These are phyloP conservation scores for Tyrannus savana DNA, from an alignment of 2,113 vertebrate genomes.

Conservation along the genomic window DNA sequence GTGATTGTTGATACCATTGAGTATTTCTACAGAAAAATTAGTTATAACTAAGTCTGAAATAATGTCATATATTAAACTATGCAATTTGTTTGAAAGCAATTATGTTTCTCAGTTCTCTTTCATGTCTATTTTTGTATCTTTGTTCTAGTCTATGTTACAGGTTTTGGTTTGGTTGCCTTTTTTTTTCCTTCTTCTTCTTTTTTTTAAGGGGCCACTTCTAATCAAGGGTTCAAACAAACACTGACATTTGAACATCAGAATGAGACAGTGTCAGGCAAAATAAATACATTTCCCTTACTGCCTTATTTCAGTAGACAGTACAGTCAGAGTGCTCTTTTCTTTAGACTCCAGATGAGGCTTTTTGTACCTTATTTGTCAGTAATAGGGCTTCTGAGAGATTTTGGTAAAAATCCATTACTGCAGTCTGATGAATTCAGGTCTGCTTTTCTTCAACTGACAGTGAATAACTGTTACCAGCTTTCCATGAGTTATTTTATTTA, in stretches of 20 bases:
- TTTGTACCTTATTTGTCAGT: background rate
- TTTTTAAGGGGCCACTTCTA: background rate
- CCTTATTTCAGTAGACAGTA: background rate
- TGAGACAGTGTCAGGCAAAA: background rate
- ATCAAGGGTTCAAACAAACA: background rate
- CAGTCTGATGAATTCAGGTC: background rate
- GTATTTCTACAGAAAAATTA: background rate
- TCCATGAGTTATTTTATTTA: background rate
- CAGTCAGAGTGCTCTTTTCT: background rate
- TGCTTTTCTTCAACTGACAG: slow-evolving; percentile 16
- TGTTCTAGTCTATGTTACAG: background rate
- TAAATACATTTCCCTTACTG: background rate
- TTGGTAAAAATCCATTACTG: background rate
- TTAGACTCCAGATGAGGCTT: background rate
- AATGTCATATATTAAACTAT: background rate
- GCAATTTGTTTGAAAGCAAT: background rate
- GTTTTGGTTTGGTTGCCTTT: background rate
- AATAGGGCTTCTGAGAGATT: background rate
- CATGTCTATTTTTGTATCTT: background rate
- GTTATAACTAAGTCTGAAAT: background rate
- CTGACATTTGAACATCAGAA: background rate
- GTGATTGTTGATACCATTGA: background rate
- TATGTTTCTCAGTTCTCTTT: background rate
- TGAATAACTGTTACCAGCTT: background rate
- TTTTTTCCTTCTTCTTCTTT: background rate